These are phyloP conservation scores for Mus musculus DNA, from an alignment of 2,113 vertebrate genomes.

Conservation along the genomic window DNA sequence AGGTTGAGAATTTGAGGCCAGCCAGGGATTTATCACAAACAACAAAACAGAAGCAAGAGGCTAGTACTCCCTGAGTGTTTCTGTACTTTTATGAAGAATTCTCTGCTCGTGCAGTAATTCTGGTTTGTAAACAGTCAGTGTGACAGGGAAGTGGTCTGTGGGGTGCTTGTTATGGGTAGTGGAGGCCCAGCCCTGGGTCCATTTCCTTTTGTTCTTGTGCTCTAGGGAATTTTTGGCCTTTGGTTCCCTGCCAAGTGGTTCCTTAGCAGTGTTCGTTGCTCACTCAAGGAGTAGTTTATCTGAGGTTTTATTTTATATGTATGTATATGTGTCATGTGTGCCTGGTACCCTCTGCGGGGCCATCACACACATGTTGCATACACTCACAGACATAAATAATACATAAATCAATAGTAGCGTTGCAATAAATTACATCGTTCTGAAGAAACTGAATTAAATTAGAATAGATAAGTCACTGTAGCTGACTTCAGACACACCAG, in stretches of 20 bases:
- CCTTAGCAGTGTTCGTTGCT: background rate
- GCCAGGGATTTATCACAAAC: background rate
- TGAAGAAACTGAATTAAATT: no score
- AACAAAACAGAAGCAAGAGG: background rate
- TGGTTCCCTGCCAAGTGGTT: background rate
- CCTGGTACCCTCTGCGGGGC: background rate
- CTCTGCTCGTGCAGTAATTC: background rate
- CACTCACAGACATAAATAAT: no score
- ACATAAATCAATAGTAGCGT: no score
- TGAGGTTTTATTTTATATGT: background rate
- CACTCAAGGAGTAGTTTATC: conserved; percentile 32
- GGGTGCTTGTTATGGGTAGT: background rate
- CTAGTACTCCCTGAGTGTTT: background rate
- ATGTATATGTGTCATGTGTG: background rate
- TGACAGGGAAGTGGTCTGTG: background rate
- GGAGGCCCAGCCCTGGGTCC: background rate
- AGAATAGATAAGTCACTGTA: no score
- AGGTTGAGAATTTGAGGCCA: no score
- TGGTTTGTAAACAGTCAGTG: background rate
- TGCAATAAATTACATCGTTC: no score
- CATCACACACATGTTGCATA: no score
- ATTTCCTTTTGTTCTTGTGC: background rate
- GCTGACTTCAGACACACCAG: no score
- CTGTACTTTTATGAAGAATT: background rate
- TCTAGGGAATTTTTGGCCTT: conserved; percentile 29